These are phyloP conservation scores for Cactoblastis cactorum DNA, from an alignment of 2,888 invertebrate genomes.

Conservation along the genomic window DNA sequence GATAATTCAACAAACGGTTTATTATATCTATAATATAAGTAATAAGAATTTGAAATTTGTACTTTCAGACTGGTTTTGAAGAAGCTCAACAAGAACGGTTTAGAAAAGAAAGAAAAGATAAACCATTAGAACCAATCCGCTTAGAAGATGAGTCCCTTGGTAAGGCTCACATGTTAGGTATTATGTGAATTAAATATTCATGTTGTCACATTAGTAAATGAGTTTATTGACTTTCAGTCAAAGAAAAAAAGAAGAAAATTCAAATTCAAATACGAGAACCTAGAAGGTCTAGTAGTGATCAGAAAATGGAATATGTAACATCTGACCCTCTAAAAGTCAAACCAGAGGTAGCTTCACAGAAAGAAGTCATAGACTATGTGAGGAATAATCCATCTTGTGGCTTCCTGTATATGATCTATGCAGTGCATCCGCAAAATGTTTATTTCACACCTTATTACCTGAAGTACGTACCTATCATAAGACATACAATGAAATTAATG, in stretches of 20 bases:
- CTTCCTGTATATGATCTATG: conserved; percentile 88
- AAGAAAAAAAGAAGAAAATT: conserved; percentile 46
- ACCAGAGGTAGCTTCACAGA: conserved; percentile 63
- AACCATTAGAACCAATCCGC: conserved; percentile 49
- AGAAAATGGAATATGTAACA: conserved; percentile 25
- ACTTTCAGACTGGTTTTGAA: conserved; percentile 71
- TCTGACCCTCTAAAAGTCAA: conserved; percentile 62
- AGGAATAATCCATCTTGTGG: conserved; percentile 76
- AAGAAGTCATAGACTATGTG: conserved; percentile 71
- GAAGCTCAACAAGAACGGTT: conserved; percentile 67
- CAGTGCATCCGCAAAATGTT: conserved; percentile 84
- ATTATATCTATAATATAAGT: no score
- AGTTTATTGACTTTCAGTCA: conserved; percentile 6
- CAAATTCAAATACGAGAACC: conserved; percentile 41
- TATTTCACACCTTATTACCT: conserved; percentile 87
- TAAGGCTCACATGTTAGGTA: conserved; percentile 18
- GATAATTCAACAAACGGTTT: no score
- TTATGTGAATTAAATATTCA: neutral
- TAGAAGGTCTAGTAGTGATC: conserved; percentile 23
- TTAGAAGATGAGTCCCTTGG: conserved; percentile 32
- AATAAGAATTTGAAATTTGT: no score
- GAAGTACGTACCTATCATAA: conserved; percentile 76
- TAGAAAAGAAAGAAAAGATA: conserved; percentile 45
- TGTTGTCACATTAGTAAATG: neutral
- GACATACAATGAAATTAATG: no score